Base-by-base conservation (phyloP, 2,888 invertebrate genomes). In the Drosophila stalkeri region DNA sequence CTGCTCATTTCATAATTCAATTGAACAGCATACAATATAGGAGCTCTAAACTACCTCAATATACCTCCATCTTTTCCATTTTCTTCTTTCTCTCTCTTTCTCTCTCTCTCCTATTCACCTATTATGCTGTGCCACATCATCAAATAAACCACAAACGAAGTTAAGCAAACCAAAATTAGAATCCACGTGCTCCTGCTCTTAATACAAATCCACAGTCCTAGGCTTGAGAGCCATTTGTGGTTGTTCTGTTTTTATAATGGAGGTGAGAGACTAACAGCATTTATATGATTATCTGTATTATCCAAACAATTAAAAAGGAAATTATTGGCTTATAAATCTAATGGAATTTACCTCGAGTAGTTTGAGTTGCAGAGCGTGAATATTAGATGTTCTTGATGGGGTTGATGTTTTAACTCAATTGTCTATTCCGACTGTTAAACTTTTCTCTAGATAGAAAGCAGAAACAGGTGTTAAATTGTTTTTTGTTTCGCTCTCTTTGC, bases 201-300 rank as follows among this genome's bases (percentile, higher is more conserved):
- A 16, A 63, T 62, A 62, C 20, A 46, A 52, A 31, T 41, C 61
- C 44, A 37, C 27, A 12, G 57, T 44, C 61, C 66, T 37, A 27
- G 49, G 3, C 56, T 51, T 63, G 66, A 74, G 43, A 49, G 55
- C 52, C 37, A 64, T 76, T 46, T 81, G 72, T 61, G 75, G 75
- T 71, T 43, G 16, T 27, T 14, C 20, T 7, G 23, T 47, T 41
- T 39, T 61, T 44, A 56, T 51, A 43, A 27, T 23, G 14, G 1
- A 43, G 57, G 18, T 33, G n/a, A 37, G 55, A 35, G 55, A 31
- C 20, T 56, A 52, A 64, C 27, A 61, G 46, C 41, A 72, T 68
- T 68, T 73, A 52, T 20, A n/a, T 44, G 70, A 89, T 79, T 73
- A 84, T 77, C 62, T 69, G 72, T 44, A 68, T 80, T 75, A 82